These are phyloP conservation scores for Paraescarpia echinospica DNA, from an alignment of 1,140 invertebrate species.

Conservation along the genomic window DNA sequence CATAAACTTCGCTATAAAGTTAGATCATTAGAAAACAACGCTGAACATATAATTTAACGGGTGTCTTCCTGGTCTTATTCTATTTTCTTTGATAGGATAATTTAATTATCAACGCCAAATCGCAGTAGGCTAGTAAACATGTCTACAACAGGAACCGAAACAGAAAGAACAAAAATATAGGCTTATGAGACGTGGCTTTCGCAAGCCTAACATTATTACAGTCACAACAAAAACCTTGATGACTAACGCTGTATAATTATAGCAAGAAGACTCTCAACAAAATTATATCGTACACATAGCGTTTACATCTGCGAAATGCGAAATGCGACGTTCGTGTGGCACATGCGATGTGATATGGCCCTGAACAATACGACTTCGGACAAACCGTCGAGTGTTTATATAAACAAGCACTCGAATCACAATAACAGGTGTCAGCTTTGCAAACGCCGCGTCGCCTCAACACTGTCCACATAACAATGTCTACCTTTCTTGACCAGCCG, in stretches of 20 bases:
- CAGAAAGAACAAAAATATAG: background rate
- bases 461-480: background rate
- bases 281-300: background rate
- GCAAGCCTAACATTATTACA: background rate
- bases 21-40: too few species aligned
- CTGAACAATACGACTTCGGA: background rate
- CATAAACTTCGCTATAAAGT: too few species aligned
- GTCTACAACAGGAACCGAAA: background rate
- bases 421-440: background rate
- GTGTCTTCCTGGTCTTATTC: too few species aligned
- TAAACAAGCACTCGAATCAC: background rate
- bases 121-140: too few species aligned
- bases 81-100: too few species aligned
- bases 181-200: background rate
- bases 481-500: background rate
- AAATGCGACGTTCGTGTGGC: background rate
- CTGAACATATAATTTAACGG: too few species aligned
- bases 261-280: background rate
- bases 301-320: background rate
- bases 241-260: background rate
- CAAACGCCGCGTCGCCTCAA: background rate
- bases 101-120: too few species aligned
- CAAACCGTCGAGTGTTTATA: background rate
- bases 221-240: background rate
- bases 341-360: background rate